Conservation (phyloP, 2,888 invertebrate genomes). For the Melieria omissa region DNA sequence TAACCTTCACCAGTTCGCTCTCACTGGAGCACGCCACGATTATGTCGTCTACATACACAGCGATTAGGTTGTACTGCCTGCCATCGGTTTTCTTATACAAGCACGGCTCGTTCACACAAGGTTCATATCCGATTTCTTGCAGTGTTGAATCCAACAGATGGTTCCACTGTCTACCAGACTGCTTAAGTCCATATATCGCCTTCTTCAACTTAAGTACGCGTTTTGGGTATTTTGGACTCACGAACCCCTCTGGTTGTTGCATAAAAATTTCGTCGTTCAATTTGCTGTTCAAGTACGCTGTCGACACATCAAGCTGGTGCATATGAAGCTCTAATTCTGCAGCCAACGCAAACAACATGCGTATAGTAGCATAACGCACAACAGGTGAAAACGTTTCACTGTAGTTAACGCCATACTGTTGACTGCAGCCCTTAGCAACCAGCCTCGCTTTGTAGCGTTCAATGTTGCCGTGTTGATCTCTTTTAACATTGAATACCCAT, state of each 20-base stretch:
- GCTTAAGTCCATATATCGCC: constrained; percentile 25
- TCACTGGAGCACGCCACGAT: constrained; percentile 2
- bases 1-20: not conserved
- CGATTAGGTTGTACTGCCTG: not conserved
- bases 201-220: constrained; percentile 34
- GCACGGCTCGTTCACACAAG: constrained; percentile 2
- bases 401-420: constrained; percentile 37
- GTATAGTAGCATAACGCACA: constrained; percentile 42
- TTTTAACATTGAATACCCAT: constrained; percentile 41
- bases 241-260: constrained; percentile 32
- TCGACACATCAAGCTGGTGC: constrained; percentile 40
- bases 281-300: constrained; percentile 37
- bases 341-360: constrained; percentile 42
- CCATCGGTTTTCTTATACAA: not conserved
- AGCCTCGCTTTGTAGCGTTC: constrained; percentile 30
- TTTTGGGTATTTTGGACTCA: constrained; percentile 19
- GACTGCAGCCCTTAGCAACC: constrained; percentile 44
- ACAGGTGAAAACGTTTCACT: constrained; percentile 41
- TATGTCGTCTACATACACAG: not conserved
- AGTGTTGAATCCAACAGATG: not conserved
- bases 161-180: not conserved
- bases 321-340: constrained; percentile 37
- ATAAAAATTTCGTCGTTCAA: constrained; percentile 27
- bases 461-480: constrained; percentile 30
- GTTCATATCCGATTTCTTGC: not conserved